A percentile compares a stretch with the other conserved stretches of the same genome.
Evolutionary conservation across 2,797 vertebrate genomes (phyloP).

Genomic region (Ctenopoma multispine): DNA sequence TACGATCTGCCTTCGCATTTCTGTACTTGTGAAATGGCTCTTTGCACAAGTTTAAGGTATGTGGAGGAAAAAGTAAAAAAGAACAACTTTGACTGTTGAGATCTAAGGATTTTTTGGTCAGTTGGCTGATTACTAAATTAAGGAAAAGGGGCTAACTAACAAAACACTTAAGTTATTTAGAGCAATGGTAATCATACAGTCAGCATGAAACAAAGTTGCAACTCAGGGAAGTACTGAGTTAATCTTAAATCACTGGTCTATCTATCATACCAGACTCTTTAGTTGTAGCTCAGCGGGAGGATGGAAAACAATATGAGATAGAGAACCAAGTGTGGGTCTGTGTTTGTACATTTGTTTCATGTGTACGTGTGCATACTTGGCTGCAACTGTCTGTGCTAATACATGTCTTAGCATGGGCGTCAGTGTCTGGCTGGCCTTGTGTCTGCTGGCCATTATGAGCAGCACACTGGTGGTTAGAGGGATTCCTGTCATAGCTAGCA

Average conservation of each 20-base stretch:
- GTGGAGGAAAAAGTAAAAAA: slow-evolving; percentile 17
- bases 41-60: slow-evolving; percentile 37
- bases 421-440: slow-evolving; percentile 62
- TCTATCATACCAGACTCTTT: slow-evolving; percentile 68
- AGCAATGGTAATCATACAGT: slow-evolving; percentile 33
- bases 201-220: slow-evolving; percentile 43
- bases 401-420: slow-evolving; percentile 70
- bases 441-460: slow-evolving; percentile 67
- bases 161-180: slow-evolving; percentile 27
- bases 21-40: slow-evolving; percentile 47
- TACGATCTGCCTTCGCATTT: slow-evolving; percentile 51
- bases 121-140: slow-evolving; percentile 27
- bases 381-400: slow-evolving; percentile 63
- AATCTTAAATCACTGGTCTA: slow-evolving; percentile 57
- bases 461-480: slow-evolving; percentile 57
- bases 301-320: slow-evolving; percentile 67
- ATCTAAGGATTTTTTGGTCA: slow-evolving; percentile 54
- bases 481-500: slow-evolving; percentile 57
- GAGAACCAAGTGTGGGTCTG: slow-evolving; percentile 25
- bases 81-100: slow-evolving; percentile 31
- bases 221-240: slow-evolving; percentile 54
- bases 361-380: slow-evolving; percentile 52
- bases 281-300: slow-evolving; percentile 63
- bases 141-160: slow-evolving; percentile 22
- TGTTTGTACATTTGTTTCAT: slow-evolving; percentile 38